Base-by-base conservation (phyloP, 2,113 vertebrate genomes). In the Apteryx owenii region DNA sequence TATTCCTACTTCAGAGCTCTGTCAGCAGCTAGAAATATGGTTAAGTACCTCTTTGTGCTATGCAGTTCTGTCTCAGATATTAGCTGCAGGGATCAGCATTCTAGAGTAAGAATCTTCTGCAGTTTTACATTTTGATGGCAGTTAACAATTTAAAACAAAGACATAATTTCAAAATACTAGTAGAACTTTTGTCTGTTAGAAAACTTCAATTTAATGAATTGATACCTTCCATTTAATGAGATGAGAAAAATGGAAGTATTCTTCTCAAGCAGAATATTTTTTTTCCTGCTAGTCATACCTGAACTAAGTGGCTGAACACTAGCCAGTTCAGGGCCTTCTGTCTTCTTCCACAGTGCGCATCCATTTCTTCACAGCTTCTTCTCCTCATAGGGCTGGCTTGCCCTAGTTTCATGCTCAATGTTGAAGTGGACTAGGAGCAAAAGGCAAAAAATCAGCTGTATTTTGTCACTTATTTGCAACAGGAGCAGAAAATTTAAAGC, bases 371-470 rank as follows among this genome's bases (percentile, higher is more conserved):
- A 53, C 64, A 46, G 50, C 50, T 29, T 50, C 26, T 20, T 60
- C 38, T 51, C 25, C 58, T 78, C 0, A 0, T 40, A 5, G 0
- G 0, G 29, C 0, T 1, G 22, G 18, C 40, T 70, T 25, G 40
- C 31, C 28, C 33, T 10, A 44, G 20, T 48, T 65, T 90, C 60
- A 36, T 0, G 0, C 19, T 86, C 17, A 7, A 4, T 9, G 20
- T 53, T 20, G 46, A 15, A 38, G 17, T 0, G 0, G 17, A 36
- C 12, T 36, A 70, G 40, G 76, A 14, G 13, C 1, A 2, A 33
- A 21, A 71, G 13, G 13, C 42, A 10, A 73, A 17, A 42, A 10
- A 28, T 88, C 19, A 46, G 31, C 16, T 29, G 12, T 40, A 0
- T 13, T 8, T 25, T 77, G n/a, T 38, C 12, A 61, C 14, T 36